phyloP scores from a whole-genome alignment of 1,140 invertebrate genomes.

The Brachionus plicatilis region DNA sequence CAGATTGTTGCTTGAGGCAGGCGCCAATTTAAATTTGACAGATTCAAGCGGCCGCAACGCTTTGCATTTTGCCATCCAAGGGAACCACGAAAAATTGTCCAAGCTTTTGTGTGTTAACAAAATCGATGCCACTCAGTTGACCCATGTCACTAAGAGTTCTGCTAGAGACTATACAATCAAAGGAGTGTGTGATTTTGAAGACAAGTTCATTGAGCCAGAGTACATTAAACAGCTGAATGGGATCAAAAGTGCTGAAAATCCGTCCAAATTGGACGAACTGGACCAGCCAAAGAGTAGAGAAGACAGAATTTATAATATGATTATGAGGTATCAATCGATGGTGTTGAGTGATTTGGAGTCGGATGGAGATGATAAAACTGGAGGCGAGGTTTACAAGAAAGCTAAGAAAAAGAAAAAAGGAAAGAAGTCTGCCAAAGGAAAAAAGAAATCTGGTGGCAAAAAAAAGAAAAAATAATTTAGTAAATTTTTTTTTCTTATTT shows the following conservation, averaged over 20 bases:
- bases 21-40: not conserved
- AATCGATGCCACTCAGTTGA: not conserved
- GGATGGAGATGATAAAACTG: constrained; percentile 11
- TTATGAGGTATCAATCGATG: constrained; percentile 16
- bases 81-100: constrained; percentile 23
- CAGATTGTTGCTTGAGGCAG: not conserved
- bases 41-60: constrained; percentile 1
- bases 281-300: not conserved
- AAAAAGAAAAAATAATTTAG: constrained; percentile 20
- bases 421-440: constrained; percentile 28
- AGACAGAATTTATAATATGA: constrained; percentile 26
- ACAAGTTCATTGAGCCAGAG: not conserved
- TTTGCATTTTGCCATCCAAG: not conserved
- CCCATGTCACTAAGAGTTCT: not conserved
- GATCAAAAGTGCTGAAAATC: constrained; percentile 2
- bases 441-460: constrained; percentile 11
- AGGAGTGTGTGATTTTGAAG: not conserved
- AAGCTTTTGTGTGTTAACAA: constrained; percentile 29
- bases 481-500: not conserved
- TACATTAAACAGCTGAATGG: not conserved
- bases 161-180: not conserved
- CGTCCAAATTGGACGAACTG: not conserved
- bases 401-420: constrained; percentile 34
- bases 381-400: constrained; percentile 27
- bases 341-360: constrained; percentile 29